Conservation (phyloP, 2,888 invertebrate genomes). For the Bhutanitis thaidina region DNA sequence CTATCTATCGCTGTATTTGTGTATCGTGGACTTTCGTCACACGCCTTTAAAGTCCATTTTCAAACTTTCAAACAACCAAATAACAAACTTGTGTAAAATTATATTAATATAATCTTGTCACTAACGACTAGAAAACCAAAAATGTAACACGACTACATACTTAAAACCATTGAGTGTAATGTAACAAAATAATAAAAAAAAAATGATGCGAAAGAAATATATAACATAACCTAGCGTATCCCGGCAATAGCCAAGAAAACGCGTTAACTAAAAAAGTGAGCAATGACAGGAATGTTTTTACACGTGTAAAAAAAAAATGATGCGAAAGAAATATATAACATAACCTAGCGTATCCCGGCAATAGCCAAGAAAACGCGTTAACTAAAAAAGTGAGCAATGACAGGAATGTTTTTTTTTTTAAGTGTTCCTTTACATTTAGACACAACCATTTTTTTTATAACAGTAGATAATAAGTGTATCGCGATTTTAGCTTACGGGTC, state of each 20-base stretch:
- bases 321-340: too few relatives aligned
- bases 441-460: constrained; percentile 70
- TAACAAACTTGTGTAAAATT: too few relatives aligned
- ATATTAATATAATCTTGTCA: too few relatives aligned
- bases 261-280: background rate
- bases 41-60: too few relatives aligned
- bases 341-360: background rate
- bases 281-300: background rate
- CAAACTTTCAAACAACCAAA: too few relatives aligned
- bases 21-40: too few relatives aligned
- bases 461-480: constrained; percentile 56
- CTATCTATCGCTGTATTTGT: too few relatives aligned
- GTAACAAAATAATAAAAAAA: constrained; percentile 16
- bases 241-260: constrained; percentile 6
- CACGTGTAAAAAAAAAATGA: background rate
- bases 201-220: too few relatives aligned
- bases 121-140: too few relatives aligned
- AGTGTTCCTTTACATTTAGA: constrained; percentile 71
- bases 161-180: too few relatives aligned
- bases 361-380: constrained; percentile 3
- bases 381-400: background rate
- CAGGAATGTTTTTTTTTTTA: constrained; percentile 34
- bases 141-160: too few relatives aligned
- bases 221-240: background rate
- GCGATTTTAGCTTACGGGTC: constrained; percentile 41